phyloP scores from a whole-genome alignment of 30 jellyfish, hydroid and myxozoan genomes.

The Aurelia coerulea region DNA sequence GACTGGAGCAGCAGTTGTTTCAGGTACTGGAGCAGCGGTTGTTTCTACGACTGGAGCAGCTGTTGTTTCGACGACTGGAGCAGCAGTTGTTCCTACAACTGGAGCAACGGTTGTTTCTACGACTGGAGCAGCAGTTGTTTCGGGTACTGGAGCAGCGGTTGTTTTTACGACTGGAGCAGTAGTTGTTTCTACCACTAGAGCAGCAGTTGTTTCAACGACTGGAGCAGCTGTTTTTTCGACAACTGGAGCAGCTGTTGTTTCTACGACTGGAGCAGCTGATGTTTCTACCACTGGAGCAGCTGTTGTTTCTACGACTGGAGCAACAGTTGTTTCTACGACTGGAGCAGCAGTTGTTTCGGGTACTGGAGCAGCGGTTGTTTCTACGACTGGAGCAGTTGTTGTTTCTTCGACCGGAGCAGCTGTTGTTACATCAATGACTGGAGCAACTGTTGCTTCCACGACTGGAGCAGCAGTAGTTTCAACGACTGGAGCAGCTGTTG shows the following conservation, averaged over 20 bases:
- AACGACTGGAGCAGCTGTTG: conserved; percentile 40
- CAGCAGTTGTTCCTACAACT: conserved; percentile 34
- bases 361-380: conserved; percentile 30
- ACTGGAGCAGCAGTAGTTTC: conserved; percentile 42
- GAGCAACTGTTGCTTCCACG: conserved; percentile 10
- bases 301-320: conserved; percentile 37
- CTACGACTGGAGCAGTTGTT: conserved; percentile 6
- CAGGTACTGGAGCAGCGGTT: conserved; percentile 39
- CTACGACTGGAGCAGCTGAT: conserved; percentile 20
- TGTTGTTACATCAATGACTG: conserved; percentile 4
- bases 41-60: conserved; percentile 34
- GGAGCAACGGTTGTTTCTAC: conserved; percentile 46
- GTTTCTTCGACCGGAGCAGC: conserved; percentile 33
- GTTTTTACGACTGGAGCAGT: conserved; percentile 33
- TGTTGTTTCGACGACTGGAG: conserved; percentile 31
- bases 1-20: conserved; percentile 59
- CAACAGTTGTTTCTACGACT: conserved; percentile 31
- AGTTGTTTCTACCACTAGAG: conserved; percentile 33
- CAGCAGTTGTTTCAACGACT: conserved; percentile 27
- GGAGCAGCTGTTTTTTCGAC: conserved; percentile 38
- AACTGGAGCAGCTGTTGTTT: conserved; percentile 23
- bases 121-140: conserved; percentile 59
- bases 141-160: conserved; percentile 42
- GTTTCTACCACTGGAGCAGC: conserved; percentile 17
- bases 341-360: conserved; percentile 37